A percentile compares a stretch with the other conserved stretches of the same genome.
These are phyloP conservation scores for Patiria pectinifera DNA, from an alignment of 53 echinoderm and acorn worm species.

Conservation along the genomic window DNA sequence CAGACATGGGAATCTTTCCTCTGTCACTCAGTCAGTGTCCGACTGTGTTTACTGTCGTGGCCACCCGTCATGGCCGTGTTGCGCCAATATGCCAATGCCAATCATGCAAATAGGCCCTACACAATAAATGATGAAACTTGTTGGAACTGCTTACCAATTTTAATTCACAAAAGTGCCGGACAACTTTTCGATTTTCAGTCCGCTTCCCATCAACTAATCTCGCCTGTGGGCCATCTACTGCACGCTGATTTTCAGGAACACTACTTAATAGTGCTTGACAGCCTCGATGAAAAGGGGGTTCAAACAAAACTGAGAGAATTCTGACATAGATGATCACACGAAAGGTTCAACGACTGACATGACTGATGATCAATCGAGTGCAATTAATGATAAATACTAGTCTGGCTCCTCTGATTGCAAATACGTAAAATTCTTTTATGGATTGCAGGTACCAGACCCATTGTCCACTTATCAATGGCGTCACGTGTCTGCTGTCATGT, in stretches of 20 bases:
- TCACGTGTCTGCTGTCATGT: conserved; percentile 34
- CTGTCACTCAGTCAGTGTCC: no score
- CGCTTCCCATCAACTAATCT: not conserved
- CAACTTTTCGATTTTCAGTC: not conserved
- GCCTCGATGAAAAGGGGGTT: not conserved
- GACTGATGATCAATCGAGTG: not conserved
- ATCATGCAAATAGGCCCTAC: no score
- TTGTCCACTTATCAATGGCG: not conserved
- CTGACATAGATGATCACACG: not conserved
- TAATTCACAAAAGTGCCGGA: not conserved
- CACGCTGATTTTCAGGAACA: not conserved
- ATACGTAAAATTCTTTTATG: not conserved
- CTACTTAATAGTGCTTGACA: not conserved
- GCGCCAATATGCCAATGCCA: no score
- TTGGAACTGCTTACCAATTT: no score
- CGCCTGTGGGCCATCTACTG: not conserved
- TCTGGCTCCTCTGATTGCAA: not conserved
- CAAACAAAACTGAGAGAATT: not conserved
- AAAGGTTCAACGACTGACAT: not conserved
- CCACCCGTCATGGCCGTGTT: no score
- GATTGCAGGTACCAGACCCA: not conserved
- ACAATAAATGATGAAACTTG: no score
- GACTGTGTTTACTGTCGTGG: no score
- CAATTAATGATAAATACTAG: not conserved
- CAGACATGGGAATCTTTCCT: no score